Evolutionary conservation across 2,797 vertebrate species (phyloP).

Genomic region (Bryconaethiops microstoma): DNA sequence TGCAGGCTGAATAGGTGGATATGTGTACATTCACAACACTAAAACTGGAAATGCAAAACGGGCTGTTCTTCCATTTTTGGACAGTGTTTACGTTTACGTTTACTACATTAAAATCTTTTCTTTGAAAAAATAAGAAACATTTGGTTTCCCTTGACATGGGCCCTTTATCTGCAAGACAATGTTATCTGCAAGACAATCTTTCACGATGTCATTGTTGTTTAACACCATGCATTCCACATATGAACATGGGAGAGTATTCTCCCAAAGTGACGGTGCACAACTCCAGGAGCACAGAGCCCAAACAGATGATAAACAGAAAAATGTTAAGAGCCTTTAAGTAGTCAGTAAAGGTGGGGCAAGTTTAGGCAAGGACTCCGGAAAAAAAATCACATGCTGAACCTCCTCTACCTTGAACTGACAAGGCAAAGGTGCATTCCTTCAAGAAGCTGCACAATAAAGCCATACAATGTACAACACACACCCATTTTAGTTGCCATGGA

Average conservation of each 20-base stretch:
- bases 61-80: too few relatives aligned
- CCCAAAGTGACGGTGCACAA: not conserved
- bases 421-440: conserved; percentile 10
- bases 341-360: conserved; percentile 12
- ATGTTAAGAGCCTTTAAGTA: not conserved
- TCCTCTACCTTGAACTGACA: not conserved
- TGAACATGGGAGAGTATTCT: not conserved
- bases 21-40: too few relatives aligned
- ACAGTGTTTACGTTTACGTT: too few relatives aligned
- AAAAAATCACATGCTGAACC: not conserved
- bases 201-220: not conserved
- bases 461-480: not conserved
- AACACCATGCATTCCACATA: not conserved
- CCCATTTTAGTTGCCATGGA: not conserved
- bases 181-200: not conserved
- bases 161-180: too few relatives aligned
- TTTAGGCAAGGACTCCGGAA: not conserved
- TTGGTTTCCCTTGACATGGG: too few relatives aligned
- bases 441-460: not conserved
- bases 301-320: not conserved
- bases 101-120: too few relatives aligned
- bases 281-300: too few relatives aligned
- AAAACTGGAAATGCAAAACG: too few relatives aligned
- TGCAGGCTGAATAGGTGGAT: too few relatives aligned
- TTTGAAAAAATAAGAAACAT: too few relatives aligned